Evolutionary conservation across 2,113 vertebrate species (phyloP), one percentile per base, ranked within the genome.

Genomic region (Hystrix brachyura): DNA sequence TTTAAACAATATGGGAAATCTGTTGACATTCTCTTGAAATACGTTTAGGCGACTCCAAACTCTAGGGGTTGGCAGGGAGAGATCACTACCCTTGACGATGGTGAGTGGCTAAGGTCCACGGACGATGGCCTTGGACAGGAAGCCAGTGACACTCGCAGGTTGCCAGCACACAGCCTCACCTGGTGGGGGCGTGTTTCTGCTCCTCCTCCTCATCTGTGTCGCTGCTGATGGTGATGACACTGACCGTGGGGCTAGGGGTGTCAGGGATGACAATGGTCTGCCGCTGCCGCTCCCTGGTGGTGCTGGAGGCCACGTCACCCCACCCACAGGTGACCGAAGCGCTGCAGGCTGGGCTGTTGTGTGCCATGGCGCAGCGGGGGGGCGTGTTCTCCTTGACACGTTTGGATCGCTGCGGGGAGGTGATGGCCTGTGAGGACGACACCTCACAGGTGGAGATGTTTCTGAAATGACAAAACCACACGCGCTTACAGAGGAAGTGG

Each of bases 141-240:
- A 85, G 9, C 11, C 0, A 0, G 60, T 1, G 34, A 32, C 19
- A 3, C 29, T 0, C 0, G 0, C 21, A 32, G 3, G 76, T 34
- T 3, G 57, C 43, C 48, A 53, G 76, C 3, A 29, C 3, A 12
- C 0, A 0, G 7, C 21, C 99, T 98, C 96, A 99, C 99, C 99
- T 99, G 96, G 99, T 99, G 97, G 99, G 99, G 48, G 99, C 99
- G 3, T 99, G 99, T 96, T 99, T 99, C 98, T 99, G 99, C 90
- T 99, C 99, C 2, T 99, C 99, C 90, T 99, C 99, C 78, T 99
- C 99, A 0, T 99, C 99, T 0, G 99, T 99, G 99, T 99, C 99
- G 2, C 99, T 99, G 99, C 99, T 99, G 99, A 99, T 99, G 98
- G 99, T 99, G 98, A 99, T 99, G 99, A 99, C 99, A 96, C 99